phyloP scores from a whole-genome alignment of 2,888 invertebrate genomes.

The Furcula furcula region DNA sequence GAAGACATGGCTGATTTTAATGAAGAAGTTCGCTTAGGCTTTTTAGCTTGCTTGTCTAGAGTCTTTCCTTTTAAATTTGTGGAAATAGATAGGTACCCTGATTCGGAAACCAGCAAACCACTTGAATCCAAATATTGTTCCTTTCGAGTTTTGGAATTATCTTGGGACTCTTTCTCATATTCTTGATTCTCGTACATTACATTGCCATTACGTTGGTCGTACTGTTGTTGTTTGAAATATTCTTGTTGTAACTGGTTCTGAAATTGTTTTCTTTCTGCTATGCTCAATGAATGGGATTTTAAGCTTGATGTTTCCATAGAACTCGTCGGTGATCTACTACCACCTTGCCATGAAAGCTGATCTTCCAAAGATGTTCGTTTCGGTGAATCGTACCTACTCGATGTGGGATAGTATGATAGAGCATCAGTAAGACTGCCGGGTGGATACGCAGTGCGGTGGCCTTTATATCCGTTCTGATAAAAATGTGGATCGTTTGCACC shows the following conservation, averaged over 20 bases:
- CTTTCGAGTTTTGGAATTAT: slow-evolving; percentile 59
- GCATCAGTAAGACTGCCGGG: slow-evolving; percentile 89
- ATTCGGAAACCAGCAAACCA: slow-evolving; percentile 87
- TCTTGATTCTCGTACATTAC: slow-evolving; percentile 59
- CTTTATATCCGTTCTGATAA: slow-evolving; percentile 86
- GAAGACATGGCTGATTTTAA: slow-evolving; percentile 91
- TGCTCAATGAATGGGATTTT: slow-evolving; percentile 82
- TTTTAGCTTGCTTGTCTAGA: slow-evolving; percentile 83
- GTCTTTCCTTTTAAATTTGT: slow-evolving; percentile 82
- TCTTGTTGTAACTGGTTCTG: slow-evolving; percentile 79
- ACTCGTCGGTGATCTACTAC: slow-evolving; percentile 83
- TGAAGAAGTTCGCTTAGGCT: slow-evolving; percentile 87
- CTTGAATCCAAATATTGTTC: slow-evolving; percentile 70
- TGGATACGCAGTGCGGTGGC: slow-evolving; percentile 86
- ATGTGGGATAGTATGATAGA: slow-evolving; percentile 90
- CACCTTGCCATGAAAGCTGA: slow-evolving; percentile 82
- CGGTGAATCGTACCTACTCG: slow-evolving; percentile 81
- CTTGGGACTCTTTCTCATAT: slow-evolving; percentile 51
- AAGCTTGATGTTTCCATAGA: slow-evolving; percentile 80
- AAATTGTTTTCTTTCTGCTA: slow-evolving; percentile 78
- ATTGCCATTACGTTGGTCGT: slow-evolving; percentile 76
- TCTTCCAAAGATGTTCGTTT: slow-evolving; percentile 83
- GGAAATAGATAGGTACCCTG: slow-evolving; percentile 89
- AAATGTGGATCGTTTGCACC: slow-evolving; percentile 74
- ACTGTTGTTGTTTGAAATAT: slow-evolving; percentile 78